A percentile compares a stretch with the other conserved stretches of the same genome.
Evolutionary conservation across 2,113 vertebrate genomes (phyloP).

Genomic region (Motacilla tschutschensis): DNA sequence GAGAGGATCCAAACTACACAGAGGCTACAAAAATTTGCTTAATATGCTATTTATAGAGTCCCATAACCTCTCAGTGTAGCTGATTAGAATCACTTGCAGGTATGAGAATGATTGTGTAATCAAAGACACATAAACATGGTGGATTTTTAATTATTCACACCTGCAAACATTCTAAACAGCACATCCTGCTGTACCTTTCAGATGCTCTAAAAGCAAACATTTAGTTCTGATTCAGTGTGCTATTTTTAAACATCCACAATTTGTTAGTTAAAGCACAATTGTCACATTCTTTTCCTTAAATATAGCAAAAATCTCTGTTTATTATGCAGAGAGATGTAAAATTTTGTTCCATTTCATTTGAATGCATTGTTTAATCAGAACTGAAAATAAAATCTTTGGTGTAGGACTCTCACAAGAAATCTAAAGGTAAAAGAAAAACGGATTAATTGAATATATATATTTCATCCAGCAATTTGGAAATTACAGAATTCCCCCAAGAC

Average conservation of each 20-base stretch:
- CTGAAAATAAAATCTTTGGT: background rate
- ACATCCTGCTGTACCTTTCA: constrained; percentile 40
- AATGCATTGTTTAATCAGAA: background rate
- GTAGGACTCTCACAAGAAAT: background rate
- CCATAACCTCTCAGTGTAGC: background rate
- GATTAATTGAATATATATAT: background rate
- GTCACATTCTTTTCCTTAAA: background rate
- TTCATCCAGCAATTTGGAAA: background rate
- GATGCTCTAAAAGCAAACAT: constrained; percentile 40
- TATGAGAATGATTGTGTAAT: constrained; percentile 57
- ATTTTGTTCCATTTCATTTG: background rate
- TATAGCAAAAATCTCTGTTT: background rate
- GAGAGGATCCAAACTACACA: background rate
- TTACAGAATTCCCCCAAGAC: background rate
- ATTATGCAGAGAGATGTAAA: background rate
- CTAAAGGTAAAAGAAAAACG: background rate
- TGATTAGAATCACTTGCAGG: constrained; percentile 66
- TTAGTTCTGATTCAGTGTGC: constrained; percentile 21
- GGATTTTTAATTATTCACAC: constrained; percentile 69
- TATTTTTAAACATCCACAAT: constrained; percentile 48
- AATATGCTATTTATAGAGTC: constrained; percentile 53
- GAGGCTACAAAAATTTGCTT: constrained; percentile 13
- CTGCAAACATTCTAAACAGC: constrained; percentile 59
- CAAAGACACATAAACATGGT: constrained; percentile 53
- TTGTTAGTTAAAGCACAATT: constrained; percentile 25